Percentiles rank a stretch among this genome's conserved stretches.
Evolutionary conservation across 1,140 invertebrate species (phyloP).

Genomic region (Sinella curviseta): DNA sequence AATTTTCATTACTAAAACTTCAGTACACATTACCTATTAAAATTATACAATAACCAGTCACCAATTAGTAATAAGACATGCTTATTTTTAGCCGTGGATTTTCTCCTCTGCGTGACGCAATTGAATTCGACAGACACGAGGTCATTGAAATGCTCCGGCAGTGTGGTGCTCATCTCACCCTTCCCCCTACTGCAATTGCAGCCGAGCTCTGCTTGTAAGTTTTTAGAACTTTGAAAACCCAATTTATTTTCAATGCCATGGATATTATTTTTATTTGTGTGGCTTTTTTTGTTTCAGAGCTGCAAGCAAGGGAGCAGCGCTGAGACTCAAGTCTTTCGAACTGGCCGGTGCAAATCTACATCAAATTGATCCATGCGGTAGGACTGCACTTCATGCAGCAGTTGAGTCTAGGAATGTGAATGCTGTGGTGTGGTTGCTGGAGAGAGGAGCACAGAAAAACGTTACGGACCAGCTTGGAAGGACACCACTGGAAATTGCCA

Average conservation of each 20-base stretch:
- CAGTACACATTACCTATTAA: no score
- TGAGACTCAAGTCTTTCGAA: slow-evolving; percentile 61
- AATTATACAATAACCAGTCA: no score
- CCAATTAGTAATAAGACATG: no score
- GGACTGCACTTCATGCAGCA: slow-evolving; percentile 65
- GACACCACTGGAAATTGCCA: slow-evolving; percentile 58
- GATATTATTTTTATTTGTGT: slow-evolving; percentile 22
- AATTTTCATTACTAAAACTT: no score
- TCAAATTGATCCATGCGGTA: slow-evolving; percentile 61
- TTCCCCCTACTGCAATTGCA: slow-evolving; percentile 58
- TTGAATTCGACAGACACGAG: slow-evolving; percentile 63
- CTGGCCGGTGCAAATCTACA: slow-evolving; percentile 66
- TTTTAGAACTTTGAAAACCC: no score
- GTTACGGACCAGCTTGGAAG: slow-evolving; percentile 57
- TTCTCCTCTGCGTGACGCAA: slow-evolving; percentile 65
- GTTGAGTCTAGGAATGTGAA: slow-evolving; percentile 56
- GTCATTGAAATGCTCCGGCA: slow-evolving; percentile 64
- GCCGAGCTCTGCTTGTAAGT: slow-evolving; percentile 62
- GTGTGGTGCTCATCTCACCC: slow-evolving; percentile 65
- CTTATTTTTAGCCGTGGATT: slow-evolving; percentile 62
- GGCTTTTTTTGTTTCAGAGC: slow-evolving; percentile 54
- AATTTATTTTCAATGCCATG: no score
- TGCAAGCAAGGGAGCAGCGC: slow-evolving; percentile 60
- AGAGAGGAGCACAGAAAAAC: slow-evolving; percentile 53
- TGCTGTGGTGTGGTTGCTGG: slow-evolving; percentile 56